Evolutionary conservation across 30 jellyfish, hydroid and myxozoan genomes (phyloP).

Genomic region (Mastigias papua): DNA sequence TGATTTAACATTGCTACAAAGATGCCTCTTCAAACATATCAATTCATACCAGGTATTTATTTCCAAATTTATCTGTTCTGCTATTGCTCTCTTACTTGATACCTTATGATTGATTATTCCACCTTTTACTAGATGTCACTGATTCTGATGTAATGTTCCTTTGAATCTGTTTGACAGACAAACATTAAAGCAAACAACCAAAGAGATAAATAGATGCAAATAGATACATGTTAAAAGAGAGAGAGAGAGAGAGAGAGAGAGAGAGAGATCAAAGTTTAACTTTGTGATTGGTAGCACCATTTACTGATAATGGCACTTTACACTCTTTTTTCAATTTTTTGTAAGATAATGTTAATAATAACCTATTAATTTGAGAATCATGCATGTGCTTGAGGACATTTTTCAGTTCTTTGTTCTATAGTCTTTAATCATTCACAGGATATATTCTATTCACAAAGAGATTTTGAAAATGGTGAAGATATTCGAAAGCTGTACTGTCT

Average conservation of each 20-base stretch:
- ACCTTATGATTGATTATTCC: too few species aligned
- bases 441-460: conserved; percentile 75
- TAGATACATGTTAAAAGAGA: too few species aligned
- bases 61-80: background rate
- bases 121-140: too few species aligned
- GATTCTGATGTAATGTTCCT: too few species aligned
- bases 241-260: background rate
- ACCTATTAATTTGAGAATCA: background rate
- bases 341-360: background rate
- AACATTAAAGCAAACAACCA: too few species aligned
- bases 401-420: background rate
- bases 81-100: background rate
- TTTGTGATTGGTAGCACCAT: background rate
- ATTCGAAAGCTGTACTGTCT: conserved; percentile 81
- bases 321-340: too few species aligned
- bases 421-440: conserved; percentile 68
- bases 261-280: background rate
- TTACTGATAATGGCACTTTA: too few species aligned
- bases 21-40: conserved; percentile 65
- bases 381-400: background rate
- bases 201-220: too few species aligned
- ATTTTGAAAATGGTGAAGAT: conserved; percentile 84
- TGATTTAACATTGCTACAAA: conserved; percentile 78
- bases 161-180: too few species aligned
- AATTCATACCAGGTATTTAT: conserved; percentile 65